Evolutionary conservation across 2,888 invertebrate species (phyloP), one percentile per base, ranked within the genome.

Genomic region (Ferrisia virgata): DNA sequence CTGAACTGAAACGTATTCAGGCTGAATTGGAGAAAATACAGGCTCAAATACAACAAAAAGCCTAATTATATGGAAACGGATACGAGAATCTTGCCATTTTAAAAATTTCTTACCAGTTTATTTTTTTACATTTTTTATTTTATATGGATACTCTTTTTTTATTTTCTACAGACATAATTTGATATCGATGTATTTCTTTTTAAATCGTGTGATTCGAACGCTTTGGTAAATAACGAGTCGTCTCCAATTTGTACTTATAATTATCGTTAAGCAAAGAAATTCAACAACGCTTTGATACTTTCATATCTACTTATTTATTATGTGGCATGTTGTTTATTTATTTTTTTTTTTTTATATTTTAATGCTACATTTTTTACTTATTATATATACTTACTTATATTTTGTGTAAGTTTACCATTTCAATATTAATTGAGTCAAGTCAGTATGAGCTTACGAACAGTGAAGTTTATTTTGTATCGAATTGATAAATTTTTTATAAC

Each of bases 11-110:
- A 85, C 93, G 96, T 86, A 98, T 98, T 98, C 96, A 97, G 88
- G 97, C 97, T 89, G 95, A 97, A 94, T 89, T 98, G 87, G 94
- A 95, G 43, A 95, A 95, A 88, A 98, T 98, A 97, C 96, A 98
- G 90, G 96, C 97, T 0, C 96, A 98, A 90, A 96, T 98, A 92
- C 92, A 93, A 88, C 91, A 93, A 88, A 88, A 69, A 87, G 86
- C 82, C 36, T 82, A 82, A 43, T 69, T 6, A 22, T 39, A 13
- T 25, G 8, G 15, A 33, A 25, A 3, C 25, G 9, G 25, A 72
- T 40, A 72, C 33, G 72, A 25, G 11, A 39, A 39, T 72, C 72
- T 82, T 82, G 82, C 72, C 82, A 82, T 84, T 79, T 83, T 69
- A 28, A 36, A 40, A 39, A 15, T 11, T 25, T 58, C 25, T 43